These are phyloP conservation scores for Drosophila bifasciata DNA, from an alignment of 1,140 invertebrate species.

Conservation along the genomic window DNA sequence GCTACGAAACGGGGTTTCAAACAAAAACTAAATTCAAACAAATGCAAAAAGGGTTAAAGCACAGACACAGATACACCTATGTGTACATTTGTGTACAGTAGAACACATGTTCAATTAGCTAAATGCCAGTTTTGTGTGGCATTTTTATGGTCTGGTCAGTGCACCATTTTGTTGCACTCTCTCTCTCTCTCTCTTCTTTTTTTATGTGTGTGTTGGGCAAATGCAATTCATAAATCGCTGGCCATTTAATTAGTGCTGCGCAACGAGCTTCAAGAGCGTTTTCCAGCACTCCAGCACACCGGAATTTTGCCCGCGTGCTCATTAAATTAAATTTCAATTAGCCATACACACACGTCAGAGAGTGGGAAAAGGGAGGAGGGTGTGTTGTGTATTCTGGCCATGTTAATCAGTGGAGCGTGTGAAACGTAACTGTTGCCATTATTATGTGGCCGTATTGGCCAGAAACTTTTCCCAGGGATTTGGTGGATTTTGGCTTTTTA, in stretches of 20 bases:
- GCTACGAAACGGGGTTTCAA: slow-evolving; percentile 1
- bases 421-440: slow-evolving; percentile 25
- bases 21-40: slow-evolving; percentile 16
- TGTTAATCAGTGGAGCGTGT: slow-evolving; percentile 36
- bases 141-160: slow-evolving; percentile 43
- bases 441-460: slow-evolving; percentile 34
- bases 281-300: slow-evolving; percentile 5
- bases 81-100: slow-evolving; percentile 7
- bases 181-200: slow-evolving; percentile 12
- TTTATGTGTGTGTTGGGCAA: background rate
- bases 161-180: slow-evolving; percentile 11
- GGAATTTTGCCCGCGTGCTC: slow-evolving; percentile 4
- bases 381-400: slow-evolving; percentile 5
- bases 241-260: slow-evolving; percentile 29
- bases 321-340: slow-evolving; percentile 69
- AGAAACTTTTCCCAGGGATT: slow-evolving; percentile 7
- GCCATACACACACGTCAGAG: slow-evolving; percentile 25
- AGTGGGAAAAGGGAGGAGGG: background rate
- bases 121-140: slow-evolving; percentile 42
- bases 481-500: slow-evolving; percentile 6
- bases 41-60: slow-evolving; percentile 16
- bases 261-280: slow-evolving; percentile 2
- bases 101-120: slow-evolving; percentile 73
- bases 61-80: background rate
- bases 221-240: slow-evolving; percentile 38